Evolutionary conservation across 1,140 invertebrate genomes (phyloP), one percentile per base, ranked within the genome.

Genomic region (Lethrus apterus): DNA sequence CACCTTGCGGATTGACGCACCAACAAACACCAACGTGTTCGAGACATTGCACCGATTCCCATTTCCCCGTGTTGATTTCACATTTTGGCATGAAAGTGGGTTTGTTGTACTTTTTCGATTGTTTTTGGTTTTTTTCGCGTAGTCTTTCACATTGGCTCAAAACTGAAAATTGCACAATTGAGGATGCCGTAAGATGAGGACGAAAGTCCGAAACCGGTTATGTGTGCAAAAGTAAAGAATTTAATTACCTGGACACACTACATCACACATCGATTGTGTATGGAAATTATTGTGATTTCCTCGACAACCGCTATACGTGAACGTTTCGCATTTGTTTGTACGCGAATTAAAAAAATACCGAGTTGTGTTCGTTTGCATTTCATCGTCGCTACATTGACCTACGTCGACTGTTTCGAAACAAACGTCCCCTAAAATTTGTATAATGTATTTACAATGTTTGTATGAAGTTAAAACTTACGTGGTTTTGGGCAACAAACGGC

Each of bases 211-310:
- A 10, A 8, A 21, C 24, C 46, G 10, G 26, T 23, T 36, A 51
- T 43, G 31, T 15, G 30, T 11, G 44, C 21, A 42, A 10, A n/a
- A n/a, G n/a, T n/a, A n/a, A n/a, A n/a, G n/a, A n/a, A 47, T 19
- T 21, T 21, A 41, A 18, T 59, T 59, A 82, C 70, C 77, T 49
- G 85, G 86, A 65, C 90, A 93, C 2, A 88, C 81, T 3, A 78
- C 70, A 54, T 85, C 81, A 65, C 93, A 96, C 50, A 89, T 83
- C 10, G 81, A 71, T 52, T 86, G 80, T 24, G 79, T 85, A 21
- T 85, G 79, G 74, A 95, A 96, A 56, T 89, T 85, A 67, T 95
- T 96, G 58, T 89, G 82, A 58, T 90, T 93, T 32, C 86, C 83
- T 26, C 83, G 81, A 51, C 83, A 85, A 19, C 82, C 83, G 8